Evolutionary conservation across 1,140 invertebrate species (phyloP), one percentile per base, ranked within the genome.

Genomic region (Nixonia krombeini): DNA sequence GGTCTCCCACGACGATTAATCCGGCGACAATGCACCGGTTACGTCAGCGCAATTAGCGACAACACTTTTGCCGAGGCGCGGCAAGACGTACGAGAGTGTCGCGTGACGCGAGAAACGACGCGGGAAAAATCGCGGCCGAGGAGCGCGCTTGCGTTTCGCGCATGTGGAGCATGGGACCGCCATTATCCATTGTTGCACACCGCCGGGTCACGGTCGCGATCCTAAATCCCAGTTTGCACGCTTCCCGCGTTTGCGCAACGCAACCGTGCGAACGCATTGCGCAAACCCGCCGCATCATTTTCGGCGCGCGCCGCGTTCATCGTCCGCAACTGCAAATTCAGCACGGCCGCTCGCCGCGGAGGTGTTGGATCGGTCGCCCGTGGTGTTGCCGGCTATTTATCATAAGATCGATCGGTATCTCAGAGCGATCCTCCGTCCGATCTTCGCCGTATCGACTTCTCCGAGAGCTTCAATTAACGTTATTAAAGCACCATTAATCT

Each of bases 391-490:
- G 76, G 82, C 79, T 83, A 83, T 83, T 83, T 83, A 83, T 83
- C 81, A 83, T 81, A 82, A 83, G 81, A 79, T 82, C 80, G 81
- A 84, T 84, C 79, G 79, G 77, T 82, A 84, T 84, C 82, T 82
- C 76, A 61, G 65, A 75, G 68, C 78, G 78, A 81, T 81, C 78
- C 78, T 71, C n/a, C n/a, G 74, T 71, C 55, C 73, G 80, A 80
- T 80, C 76, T 68, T 66, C 68, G 70, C 73, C 76, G 74, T 79
- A 82, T 82, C 82, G 80, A 84, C 82, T 84, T 79, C 82, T 82
- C 80, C 79, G 81, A 82, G 80, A 79, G 82, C 79, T 84, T 84
- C 82, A 84, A 84, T 84, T 82, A 83, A 83, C 81, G 80, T 82
- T 82, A 83, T 83, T 83, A 83, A 83, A 83, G 80, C 74, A 77